phyloP scores from a whole-genome alignment of 2,797 vertebrate genomes.

The Myotis vivesi region DNA sequence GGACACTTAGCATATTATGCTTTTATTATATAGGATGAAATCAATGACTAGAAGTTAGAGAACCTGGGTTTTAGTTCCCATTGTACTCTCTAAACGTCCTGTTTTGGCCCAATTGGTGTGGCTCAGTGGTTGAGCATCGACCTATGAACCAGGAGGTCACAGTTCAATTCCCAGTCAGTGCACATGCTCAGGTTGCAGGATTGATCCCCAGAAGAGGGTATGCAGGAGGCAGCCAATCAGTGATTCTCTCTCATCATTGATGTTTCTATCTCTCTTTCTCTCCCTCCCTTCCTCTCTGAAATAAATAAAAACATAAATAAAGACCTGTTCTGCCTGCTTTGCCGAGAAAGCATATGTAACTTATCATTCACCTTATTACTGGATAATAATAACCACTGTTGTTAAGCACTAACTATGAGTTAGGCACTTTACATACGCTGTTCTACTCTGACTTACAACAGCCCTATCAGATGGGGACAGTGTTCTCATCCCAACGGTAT shows the following conservation, averaged over 20 bases:
- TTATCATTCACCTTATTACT: background rate
- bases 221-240: no score
- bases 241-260: no score
- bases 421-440: background rate
- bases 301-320: background rate
- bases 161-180: no score
- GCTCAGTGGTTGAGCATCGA: no score
- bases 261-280: no score
- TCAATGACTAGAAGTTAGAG: background rate
- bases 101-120: background rate
- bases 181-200: no score
- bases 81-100: background rate
- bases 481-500: background rate
- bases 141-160: no score
- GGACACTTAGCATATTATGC: no score
- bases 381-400: background rate
- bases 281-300: no score
- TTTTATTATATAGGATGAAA: background rate
- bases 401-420: background rate
- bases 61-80: background rate
- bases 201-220: no score
- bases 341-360: background rate
- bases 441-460: conserved; percentile 24
- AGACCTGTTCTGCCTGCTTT: background rate
- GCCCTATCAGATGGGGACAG: background rate